A percentile compares a stretch with the other conserved stretches of the same genome.
Evolutionary conservation across 2,797 vertebrate genomes (phyloP).

Genomic region (Clarias laeviceps): DNA sequence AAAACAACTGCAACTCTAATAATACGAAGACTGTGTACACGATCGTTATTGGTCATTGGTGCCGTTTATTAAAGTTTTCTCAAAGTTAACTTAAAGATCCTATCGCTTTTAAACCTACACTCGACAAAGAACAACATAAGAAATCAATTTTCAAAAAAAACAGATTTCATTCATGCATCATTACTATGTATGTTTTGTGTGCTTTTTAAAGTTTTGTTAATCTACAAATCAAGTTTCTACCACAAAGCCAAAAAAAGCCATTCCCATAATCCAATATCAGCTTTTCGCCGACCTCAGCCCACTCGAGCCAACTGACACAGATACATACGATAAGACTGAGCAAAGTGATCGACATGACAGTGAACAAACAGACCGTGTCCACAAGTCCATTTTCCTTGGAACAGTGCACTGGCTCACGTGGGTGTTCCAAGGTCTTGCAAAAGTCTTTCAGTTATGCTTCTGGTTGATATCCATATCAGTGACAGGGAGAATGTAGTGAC

Average conservation of each 20-base stretch:
- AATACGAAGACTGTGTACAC: background rate
- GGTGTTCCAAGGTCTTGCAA: constrained; percentile 23
- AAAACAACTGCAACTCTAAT: background rate
- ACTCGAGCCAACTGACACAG: background rate
- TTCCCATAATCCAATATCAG: background rate
- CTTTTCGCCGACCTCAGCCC: background rate
- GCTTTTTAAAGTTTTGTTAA: background rate
- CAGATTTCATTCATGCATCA: background rate
- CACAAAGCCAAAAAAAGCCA: too few species aligned
- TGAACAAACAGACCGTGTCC: constrained; percentile 19
- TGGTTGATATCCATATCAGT: background rate
- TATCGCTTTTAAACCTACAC: background rate
- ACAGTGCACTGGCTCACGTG: background rate
- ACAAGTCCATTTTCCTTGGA: constrained; percentile 17
- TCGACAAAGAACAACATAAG: too few species aligned
- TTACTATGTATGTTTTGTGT: background rate
- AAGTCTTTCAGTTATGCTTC: constrained; percentile 4
- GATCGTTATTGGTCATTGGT: background rate
- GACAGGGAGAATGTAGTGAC: background rate
- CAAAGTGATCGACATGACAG: background rate
- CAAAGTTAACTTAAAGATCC: background rate
- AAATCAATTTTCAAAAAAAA: background rate
- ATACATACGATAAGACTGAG: background rate
- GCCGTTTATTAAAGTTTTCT: background rate
- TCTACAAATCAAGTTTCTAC: background rate